These are phyloP conservation scores for Pseudanteris insignis DNA, from an alignment of 2,888 invertebrate species.

Conservation along the genomic window DNA sequence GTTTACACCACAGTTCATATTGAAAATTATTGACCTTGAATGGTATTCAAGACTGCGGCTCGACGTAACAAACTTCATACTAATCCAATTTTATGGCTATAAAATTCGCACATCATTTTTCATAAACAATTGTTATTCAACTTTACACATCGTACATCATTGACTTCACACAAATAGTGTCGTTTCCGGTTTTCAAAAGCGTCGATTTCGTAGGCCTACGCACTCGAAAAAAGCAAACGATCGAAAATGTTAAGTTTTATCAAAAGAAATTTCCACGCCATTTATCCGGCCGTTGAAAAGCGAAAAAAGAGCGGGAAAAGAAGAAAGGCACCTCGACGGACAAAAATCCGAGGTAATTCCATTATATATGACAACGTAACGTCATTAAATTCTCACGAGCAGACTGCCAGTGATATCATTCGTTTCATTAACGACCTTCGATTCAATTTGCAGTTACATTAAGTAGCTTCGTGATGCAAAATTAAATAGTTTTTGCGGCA, in stretches of 20 bases:
- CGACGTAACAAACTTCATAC: no score
- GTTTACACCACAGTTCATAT: no score
- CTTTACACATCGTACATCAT: no score
- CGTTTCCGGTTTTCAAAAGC: no score
- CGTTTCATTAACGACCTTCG: slow-evolving; percentile 29
- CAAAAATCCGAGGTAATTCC: slow-evolving; percentile 4
- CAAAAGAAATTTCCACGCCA: slow-evolving; percentile 14
- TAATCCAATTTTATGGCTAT: no score
- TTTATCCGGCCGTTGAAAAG: slow-evolving; percentile 3
- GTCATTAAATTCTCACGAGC: slow-evolving; percentile 13
- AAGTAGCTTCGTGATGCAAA: slow-evolving; percentile 5
- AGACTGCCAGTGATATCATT: slow-evolving; percentile 12
- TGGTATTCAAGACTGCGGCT: no score
- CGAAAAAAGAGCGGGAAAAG: not conserved
- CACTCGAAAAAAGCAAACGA: not conserved
- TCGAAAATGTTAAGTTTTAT: slow-evolving; percentile 7
- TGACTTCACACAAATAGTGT: no score
- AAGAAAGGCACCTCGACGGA: not conserved
- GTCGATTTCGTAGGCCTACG: not conserved
- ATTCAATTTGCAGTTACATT: slow-evolving; percentile 23
- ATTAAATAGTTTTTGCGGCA: slow-evolving; percentile 25
- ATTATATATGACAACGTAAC: slow-evolving; percentile 6
- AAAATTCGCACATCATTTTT: no score
- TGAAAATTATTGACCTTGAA: no score
- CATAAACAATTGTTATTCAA: no score